These are phyloP conservation scores for Sylvia atricapilla DNA, from an alignment of 2,113 vertebrate genomes.

Conservation along the genomic window DNA sequence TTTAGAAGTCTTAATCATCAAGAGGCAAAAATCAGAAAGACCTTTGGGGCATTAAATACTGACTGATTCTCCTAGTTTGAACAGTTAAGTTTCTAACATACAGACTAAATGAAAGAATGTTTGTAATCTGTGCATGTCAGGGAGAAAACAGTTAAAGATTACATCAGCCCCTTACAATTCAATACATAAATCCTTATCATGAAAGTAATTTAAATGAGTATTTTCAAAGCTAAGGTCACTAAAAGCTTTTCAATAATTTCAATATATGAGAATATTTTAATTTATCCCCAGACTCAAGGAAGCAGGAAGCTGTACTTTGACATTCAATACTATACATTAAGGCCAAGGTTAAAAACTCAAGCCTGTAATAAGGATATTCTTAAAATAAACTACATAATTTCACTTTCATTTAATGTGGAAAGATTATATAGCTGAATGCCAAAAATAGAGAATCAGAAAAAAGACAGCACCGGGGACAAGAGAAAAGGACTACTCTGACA, in stretches of 20 bases:
- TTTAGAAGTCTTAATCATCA: neutral
- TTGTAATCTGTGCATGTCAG: neutral
- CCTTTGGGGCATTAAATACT: neutral
- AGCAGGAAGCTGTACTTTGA: slow-evolving; percentile 17
- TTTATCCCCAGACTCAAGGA: slow-evolving; percentile 18
- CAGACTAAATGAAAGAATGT: neutral
- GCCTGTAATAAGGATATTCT: neutral
- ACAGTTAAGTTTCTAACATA: neutral
- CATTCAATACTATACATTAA: slow-evolving; percentile 6
- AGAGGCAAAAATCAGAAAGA: neutral
- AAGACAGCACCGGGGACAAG: neutral
- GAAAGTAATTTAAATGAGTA: slow-evolving; percentile 9
- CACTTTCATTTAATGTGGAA: neutral
- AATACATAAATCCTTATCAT: neutral
- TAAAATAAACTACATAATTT: slow-evolving; percentile 1
- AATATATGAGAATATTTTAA: neutral
- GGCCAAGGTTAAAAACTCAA: slow-evolving; percentile 29
- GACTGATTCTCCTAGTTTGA: neutral
- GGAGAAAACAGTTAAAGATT: neutral
- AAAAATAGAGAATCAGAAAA: neutral
- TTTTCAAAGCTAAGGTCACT: slow-evolving; percentile 55
- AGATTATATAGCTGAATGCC: neutral
- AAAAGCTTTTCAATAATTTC: slow-evolving; percentile 38
- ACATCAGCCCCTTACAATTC: neutral
- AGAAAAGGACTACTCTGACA: neutral